phyloP scores from a whole-genome alignment of 2,113 vertebrate species.

The Apus apus region DNA sequence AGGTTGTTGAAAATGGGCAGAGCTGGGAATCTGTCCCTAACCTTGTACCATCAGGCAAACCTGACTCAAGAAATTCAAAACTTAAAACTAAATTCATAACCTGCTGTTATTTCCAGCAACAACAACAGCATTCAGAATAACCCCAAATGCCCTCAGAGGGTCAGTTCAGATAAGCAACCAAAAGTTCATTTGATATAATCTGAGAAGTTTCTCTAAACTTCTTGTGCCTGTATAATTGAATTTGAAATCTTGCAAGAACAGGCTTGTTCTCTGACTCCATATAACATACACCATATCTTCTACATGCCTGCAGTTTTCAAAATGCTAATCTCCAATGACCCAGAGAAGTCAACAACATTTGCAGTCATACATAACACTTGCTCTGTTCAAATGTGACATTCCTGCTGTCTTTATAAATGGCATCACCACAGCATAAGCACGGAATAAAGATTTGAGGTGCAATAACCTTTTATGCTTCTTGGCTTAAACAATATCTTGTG shows the following conservation, averaged over 20 bases:
- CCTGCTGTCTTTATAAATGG: slow-evolving; percentile 26
- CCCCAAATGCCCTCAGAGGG: slow-evolving; percentile 6
- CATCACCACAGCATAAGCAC: not conserved
- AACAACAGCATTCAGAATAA: not conserved
- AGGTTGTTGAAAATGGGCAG: not conserved
- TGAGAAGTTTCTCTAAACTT: slow-evolving; percentile 39
- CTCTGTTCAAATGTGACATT: not conserved
- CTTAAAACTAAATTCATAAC: slow-evolving; percentile 7
- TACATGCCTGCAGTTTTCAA: slow-evolving; percentile 5
- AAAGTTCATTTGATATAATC: slow-evolving; percentile 53
- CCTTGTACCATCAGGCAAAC: not conserved
- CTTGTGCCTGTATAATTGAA: slow-evolving; percentile 30
- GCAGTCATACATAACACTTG: not conserved
- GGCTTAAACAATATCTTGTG: slow-evolving; percentile 6
- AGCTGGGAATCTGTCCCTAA: not conserved
- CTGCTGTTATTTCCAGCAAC: not conserved
- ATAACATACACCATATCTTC: not conserved
- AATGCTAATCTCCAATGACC: slow-evolving; percentile 26
- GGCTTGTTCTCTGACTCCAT: not conserved
- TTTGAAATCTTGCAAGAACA: slow-evolving; percentile 50
- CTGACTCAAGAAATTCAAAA: not conserved
- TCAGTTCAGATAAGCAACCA: slow-evolving; percentile 45
- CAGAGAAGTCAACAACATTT: not conserved
- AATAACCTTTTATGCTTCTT: slow-evolving; percentile 31
- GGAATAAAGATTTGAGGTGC: slow-evolving; percentile 2